Conservation (phyloP, 2,113 vertebrate genomes). For the Atlantisia rogersi region DNA sequence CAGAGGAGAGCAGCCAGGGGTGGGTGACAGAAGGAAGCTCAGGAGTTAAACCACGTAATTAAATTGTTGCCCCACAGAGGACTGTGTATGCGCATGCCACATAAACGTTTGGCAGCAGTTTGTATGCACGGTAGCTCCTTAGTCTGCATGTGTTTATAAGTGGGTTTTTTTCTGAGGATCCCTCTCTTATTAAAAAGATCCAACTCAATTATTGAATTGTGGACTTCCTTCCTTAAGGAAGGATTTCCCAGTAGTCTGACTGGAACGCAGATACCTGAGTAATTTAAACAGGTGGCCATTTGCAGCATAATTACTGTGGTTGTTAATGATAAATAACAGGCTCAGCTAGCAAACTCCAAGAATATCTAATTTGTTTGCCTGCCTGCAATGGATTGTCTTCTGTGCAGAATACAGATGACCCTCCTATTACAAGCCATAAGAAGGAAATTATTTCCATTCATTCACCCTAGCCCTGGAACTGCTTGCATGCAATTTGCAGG, state of each 20-base stretch:
- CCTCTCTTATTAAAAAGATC: neutral
- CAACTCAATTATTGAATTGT: neutral
- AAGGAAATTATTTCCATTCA: neutral
- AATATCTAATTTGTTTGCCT: conserved; percentile 17
- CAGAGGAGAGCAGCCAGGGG: neutral
- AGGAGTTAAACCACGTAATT: neutral
- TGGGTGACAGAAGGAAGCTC: neutral
- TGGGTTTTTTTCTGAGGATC: neutral
- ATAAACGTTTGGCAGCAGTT: neutral
- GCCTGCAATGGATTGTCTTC: neutral
- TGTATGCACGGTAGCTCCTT: neutral
- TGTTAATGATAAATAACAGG: conserved; percentile 30
- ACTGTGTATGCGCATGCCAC: too few relatives aligned
- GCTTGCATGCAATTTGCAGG: neutral
- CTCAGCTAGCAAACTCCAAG: neutral
- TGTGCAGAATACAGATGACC: conserved; percentile 11
- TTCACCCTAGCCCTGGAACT: neutral
- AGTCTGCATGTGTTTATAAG: neutral
- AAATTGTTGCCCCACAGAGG: neutral
- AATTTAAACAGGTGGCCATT: neutral
- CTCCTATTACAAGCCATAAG: neutral
- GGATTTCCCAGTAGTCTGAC: neutral
- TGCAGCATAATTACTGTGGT: neutral
- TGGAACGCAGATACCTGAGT: neutral
- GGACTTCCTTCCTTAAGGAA: neutral